A percentile compares a stretch with the other conserved stretches of the same genome.
Conservation (phyloP, 1,140 invertebrate genomes). For the Pomacea maculata region DNA sequence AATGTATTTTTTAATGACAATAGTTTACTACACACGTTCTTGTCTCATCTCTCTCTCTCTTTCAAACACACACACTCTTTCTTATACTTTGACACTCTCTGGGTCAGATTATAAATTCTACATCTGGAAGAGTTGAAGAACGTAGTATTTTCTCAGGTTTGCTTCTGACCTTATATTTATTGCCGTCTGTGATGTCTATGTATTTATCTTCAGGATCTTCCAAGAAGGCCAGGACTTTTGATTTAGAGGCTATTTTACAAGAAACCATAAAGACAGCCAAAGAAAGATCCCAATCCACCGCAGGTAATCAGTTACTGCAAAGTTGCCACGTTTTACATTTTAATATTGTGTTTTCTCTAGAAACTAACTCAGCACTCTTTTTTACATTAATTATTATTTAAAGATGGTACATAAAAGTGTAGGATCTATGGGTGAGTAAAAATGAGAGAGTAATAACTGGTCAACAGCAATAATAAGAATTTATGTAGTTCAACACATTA, state of each 20-base stretch:
- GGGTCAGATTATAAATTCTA: background rate
- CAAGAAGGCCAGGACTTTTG: conserved; percentile 65
- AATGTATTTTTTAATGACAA: no score
- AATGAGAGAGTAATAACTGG: no score
- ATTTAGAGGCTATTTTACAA: conserved; percentile 66
- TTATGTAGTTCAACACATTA: no score
- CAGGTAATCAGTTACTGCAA: conserved; percentile 1
- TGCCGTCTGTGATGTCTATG: background rate
- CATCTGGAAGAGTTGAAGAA: background rate
- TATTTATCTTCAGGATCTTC: conserved; percentile 20
- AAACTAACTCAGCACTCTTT: no score
- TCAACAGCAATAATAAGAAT: no score
- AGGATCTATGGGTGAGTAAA: no score
- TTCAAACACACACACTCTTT: background rate
- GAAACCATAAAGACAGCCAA: conserved; percentile 61
- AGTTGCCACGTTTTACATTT: no score
- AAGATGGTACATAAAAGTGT: no score
- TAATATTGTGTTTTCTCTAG: no score
- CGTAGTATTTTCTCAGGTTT: background rate
- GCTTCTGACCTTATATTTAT: background rate
- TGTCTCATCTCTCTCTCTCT: no score
- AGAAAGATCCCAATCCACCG: conserved; percentile 45
- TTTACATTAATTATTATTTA: no score
- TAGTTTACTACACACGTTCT: no score
- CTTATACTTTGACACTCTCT: background rate